These are phyloP conservation scores for Trisateles emortualis DNA, from an alignment of 2,888 invertebrate species.

Conservation along the genomic window DNA sequence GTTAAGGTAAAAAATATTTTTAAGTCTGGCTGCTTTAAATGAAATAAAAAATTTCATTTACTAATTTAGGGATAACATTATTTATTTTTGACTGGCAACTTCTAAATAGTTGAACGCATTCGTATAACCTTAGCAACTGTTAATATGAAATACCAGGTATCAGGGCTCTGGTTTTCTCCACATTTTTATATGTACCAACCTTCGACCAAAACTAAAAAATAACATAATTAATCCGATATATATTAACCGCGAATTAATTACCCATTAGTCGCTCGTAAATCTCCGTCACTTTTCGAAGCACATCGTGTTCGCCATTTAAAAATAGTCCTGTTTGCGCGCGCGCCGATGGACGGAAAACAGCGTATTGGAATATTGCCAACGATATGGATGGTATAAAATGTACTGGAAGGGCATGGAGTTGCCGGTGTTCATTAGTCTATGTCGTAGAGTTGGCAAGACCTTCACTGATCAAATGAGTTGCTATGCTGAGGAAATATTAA, in stretches of 20 bases:
- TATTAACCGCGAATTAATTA: slow-evolving; percentile 61
- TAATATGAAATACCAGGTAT: background rate
- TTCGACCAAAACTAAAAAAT: slow-evolving; percentile 34
- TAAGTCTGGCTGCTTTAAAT: too few species aligned
- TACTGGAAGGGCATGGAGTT: slow-evolving; percentile 35
- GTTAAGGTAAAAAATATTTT: too few species aligned
- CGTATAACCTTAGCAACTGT: background rate
- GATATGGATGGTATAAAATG: slow-evolving; percentile 44
- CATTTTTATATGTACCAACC: slow-evolving; percentile 3
- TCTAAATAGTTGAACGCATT: too few species aligned
- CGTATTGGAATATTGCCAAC: slow-evolving; percentile 58
- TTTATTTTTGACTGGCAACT: too few species aligned
- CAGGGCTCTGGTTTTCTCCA: slow-evolving; percentile 1
- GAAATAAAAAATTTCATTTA: too few species aligned
- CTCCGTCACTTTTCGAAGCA: slow-evolving; percentile 52
- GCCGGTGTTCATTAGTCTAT: slow-evolving; percentile 37
- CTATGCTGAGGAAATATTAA: background rate
- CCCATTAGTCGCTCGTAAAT: slow-evolving; percentile 67
- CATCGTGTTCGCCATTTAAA: slow-evolving; percentile 51
- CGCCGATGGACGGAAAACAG: slow-evolving; percentile 63
- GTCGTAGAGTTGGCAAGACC: slow-evolving; percentile 16
- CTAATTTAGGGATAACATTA: too few species aligned
- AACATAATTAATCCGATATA: slow-evolving; percentile 47
- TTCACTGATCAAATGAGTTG: background rate
- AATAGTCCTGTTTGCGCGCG: slow-evolving; percentile 54